Conservation (phyloP, 2,797 vertebrate genomes). For the Tauraco hartlaubi region DNA sequence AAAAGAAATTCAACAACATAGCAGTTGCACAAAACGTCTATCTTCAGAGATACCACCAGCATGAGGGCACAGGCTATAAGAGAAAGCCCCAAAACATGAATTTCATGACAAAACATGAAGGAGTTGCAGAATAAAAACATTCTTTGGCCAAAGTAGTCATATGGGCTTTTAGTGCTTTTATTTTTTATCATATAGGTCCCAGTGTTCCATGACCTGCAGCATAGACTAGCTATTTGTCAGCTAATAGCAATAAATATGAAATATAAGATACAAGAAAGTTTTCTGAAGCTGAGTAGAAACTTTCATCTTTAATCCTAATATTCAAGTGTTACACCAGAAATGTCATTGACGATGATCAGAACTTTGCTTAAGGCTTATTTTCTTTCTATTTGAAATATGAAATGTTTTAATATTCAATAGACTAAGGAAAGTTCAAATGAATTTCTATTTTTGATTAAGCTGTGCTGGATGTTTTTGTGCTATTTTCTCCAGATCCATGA, state of each 20-base stretch:
- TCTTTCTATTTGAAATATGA: constrained; percentile 29
- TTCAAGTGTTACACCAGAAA: constrained; percentile 19
- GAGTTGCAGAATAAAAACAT: neutral
- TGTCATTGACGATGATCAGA: constrained; percentile 7
- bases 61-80: neutral
- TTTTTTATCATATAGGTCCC: neutral
- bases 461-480: constrained; percentile 11
- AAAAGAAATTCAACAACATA: neutral
- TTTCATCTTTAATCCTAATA: neutral
- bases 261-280: neutral
- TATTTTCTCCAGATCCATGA: constrained; percentile 22
- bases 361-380: neutral
- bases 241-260: neutral
- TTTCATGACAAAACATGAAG: neutral
- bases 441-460: constrained; percentile 56
- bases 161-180: neutral
- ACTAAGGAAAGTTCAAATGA: constrained; percentile 41
- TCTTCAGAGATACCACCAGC: neutral
- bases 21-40: neutral
- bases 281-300: neutral
- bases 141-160: neutral
- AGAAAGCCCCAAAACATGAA: neutral
- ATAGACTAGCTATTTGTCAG: neutral
- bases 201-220: neutral
- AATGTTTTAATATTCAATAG: constrained; percentile 51